Evolutionary conservation across 2,888 invertebrate species (phyloP).

Genomic region (Cheilosia vernalis): DNA sequence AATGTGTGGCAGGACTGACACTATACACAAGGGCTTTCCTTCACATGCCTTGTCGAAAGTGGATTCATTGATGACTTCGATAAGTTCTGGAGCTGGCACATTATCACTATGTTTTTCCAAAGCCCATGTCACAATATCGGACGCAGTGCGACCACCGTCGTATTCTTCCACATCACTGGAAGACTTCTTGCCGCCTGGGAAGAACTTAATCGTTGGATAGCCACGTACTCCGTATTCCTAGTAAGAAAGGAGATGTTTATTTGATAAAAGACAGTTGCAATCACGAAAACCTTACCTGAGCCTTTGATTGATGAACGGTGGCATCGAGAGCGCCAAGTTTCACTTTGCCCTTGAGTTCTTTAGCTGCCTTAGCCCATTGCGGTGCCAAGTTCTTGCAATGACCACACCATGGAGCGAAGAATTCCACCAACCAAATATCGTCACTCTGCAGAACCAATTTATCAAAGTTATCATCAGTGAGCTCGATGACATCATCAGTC

Average conservation of each 20-base stretch:
- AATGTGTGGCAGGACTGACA: constrained; percentile 96
- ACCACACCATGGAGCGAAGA: constrained; percentile 98
- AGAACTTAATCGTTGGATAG: constrained; percentile 98
- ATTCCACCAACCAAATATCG: constrained; percentile 98
- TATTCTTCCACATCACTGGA: constrained; percentile 91
- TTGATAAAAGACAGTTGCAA: not conserved
- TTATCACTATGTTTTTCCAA: constrained; percentile 93
- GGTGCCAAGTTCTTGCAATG: constrained; percentile 98
- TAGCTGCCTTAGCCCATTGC: constrained; percentile 97
- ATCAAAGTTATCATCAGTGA: constrained; percentile 98
- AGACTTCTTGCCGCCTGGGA: constrained; percentile 90
- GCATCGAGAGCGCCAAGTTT: constrained; percentile 98
- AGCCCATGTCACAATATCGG: constrained; percentile 96
- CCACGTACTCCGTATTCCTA: constrained; percentile 93
- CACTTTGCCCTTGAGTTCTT: constrained; percentile 97
- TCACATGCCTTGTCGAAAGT: constrained; percentile 91
- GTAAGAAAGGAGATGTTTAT: not conserved
- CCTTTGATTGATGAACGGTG: constrained; percentile 93
- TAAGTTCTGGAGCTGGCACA: constrained; percentile 94
- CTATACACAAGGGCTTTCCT: constrained; percentile 94
- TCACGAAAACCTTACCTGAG: constrained; percentile 81
- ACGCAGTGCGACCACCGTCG: constrained; percentile 95
- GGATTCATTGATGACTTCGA: constrained; percentile 87
- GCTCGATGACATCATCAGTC: constrained; percentile 89
- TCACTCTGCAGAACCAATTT: constrained; percentile 95